Percentiles rank a stretch among this genome's conserved stretches.
phyloP scores from a whole-genome alignment of 2,797 vertebrate genomes.

The Erpetoichthys calabaricus region DNA sequence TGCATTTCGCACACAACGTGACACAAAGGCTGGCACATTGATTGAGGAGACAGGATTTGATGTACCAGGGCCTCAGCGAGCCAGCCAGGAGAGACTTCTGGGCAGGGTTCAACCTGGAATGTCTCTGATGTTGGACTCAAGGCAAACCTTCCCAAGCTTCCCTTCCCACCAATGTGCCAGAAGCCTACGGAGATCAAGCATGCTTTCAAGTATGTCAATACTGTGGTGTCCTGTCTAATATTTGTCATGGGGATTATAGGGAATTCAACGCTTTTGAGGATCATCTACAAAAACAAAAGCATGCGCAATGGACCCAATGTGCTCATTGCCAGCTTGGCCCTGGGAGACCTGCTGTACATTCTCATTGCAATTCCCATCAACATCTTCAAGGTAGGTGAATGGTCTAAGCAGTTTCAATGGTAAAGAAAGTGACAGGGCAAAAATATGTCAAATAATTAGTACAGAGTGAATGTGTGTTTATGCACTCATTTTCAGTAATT shows the following conservation, averaged over 20 bases:
- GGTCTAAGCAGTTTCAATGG: conserved; percentile 36
- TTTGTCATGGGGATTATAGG: conserved; percentile 74
- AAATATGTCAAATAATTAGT: too few relatives aligned
- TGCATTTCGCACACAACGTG: conserved; percentile 29
- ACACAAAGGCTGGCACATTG: conserved; percentile 23
- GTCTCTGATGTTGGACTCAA: conserved; percentile 12
- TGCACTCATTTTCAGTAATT: too few relatives aligned
- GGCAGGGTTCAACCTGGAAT: conserved; percentile 18
- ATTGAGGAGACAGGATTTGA: background rate
- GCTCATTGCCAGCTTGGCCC: conserved; percentile 71
- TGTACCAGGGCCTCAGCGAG: background rate
- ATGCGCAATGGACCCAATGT: conserved; percentile 82
- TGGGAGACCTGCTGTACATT: conserved; percentile 77
- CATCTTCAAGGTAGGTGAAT: conserved; percentile 40
- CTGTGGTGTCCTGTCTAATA: conserved; percentile 67
- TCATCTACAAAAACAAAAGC: conserved; percentile 84
- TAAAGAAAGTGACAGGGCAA: background rate
- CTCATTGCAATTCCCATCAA: conserved; percentile 74
- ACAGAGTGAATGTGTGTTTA: too few relatives aligned
- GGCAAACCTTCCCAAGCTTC: conserved; percentile 16
- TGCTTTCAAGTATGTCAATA: conserved; percentile 74
- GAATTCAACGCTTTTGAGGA: conserved; percentile 72
- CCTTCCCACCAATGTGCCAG: conserved; percentile 49
- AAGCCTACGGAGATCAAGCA: conserved; percentile 58
- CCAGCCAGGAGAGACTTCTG: conserved; percentile 13